phyloP scores from a whole-genome alignment of 2,888 invertebrate species.

The Bugula neritina region DNA sequence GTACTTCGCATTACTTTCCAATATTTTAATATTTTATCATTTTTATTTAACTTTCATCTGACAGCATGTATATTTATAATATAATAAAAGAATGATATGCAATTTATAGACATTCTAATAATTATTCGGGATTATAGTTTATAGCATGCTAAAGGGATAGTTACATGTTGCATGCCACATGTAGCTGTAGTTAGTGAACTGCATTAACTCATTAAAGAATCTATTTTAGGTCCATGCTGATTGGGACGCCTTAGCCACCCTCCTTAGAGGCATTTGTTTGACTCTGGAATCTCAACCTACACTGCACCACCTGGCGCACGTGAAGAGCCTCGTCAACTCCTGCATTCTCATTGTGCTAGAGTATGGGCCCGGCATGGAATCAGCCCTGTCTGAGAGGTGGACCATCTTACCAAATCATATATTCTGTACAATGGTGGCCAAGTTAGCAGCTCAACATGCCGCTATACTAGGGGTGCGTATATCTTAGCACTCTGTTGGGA shows the following conservation, averaged over 20 bases:
- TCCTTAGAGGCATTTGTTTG: constrained; percentile 65
- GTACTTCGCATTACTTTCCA: too few species aligned
- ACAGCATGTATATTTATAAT: too few species aligned
- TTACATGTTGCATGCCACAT: too few species aligned
- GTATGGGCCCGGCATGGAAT: background rate
- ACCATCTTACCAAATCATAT: constrained; percentile 58
- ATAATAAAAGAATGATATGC: too few species aligned
- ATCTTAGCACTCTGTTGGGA: background rate
- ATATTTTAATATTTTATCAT: too few species aligned
- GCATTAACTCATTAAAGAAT: too few species aligned
- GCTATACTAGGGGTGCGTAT: constrained; percentile 76
- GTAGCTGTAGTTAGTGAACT: too few species aligned
- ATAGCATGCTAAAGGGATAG: too few species aligned
- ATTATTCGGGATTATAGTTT: too few species aligned
- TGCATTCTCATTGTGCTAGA: constrained; percentile 11
- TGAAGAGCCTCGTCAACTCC: constrained; percentile 20
- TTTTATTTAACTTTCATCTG: too few species aligned
- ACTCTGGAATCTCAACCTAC: constrained; percentile 16
- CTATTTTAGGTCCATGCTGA: constrained; percentile 77
- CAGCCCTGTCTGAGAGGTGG: background rate
- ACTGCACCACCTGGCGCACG: constrained; percentile 7
- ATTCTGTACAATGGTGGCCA: constrained; percentile 92
- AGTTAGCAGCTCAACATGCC: constrained; percentile 87
- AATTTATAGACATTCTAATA: too few species aligned
- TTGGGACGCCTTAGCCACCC: constrained; percentile 91